phyloP scores from a whole-genome alignment of 2,888 invertebrate species.

The Morpho helenor region DNA sequence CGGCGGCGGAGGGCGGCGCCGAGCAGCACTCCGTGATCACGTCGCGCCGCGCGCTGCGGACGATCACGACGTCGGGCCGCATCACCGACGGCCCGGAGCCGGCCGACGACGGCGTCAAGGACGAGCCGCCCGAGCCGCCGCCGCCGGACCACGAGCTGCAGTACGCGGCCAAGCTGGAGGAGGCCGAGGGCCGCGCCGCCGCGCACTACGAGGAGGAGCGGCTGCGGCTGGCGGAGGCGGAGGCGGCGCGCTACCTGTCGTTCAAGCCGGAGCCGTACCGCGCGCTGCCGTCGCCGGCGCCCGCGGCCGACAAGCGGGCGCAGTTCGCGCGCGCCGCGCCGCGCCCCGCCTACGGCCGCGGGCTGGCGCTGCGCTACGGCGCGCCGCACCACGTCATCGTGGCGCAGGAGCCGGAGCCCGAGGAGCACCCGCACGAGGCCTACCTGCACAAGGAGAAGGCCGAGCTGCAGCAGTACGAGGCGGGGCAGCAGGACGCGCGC shows the following conservation, averaged over 20 bases:
- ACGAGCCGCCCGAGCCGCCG: conserved; percentile 55
- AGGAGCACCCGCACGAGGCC: conserved; percentile 51
- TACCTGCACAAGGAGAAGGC: conserved; percentile 53
- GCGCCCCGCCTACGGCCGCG: conserved; percentile 42
- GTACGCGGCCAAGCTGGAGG: conserved; percentile 38
- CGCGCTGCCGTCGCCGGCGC: conserved; percentile 35
- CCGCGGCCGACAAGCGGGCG: conserved; percentile 41
- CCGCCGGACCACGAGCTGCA: conserved; percentile 43
- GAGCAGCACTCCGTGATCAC: conserved; percentile 77
- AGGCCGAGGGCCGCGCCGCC: conserved; percentile 33
- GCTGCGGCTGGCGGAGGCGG: conserved; percentile 53
- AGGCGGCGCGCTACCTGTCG: conserved; percentile 61
- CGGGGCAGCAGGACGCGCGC: conserved; percentile 15
- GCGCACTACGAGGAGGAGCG: conserved; percentile 57
- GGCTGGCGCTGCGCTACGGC: conserved; percentile 55
- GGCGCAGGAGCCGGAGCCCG: conserved; percentile 49
- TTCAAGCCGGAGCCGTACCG: conserved; percentile 67
- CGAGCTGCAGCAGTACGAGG: conserved; percentile 35
- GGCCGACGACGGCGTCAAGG: conserved; percentile 59
- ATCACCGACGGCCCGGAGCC: conserved; percentile 59
- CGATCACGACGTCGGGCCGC: conserved; percentile 81
- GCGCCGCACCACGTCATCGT: conserved; percentile 59
- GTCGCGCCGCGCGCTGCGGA: conserved; percentile 75
- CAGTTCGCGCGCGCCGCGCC: conserved; percentile 37
- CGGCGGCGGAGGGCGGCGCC: conserved; percentile 28